Evolutionary conservation across 2,888 invertebrate genomes (phyloP).

Genomic region (Bursaphelenchus okinawaensis): DNA sequence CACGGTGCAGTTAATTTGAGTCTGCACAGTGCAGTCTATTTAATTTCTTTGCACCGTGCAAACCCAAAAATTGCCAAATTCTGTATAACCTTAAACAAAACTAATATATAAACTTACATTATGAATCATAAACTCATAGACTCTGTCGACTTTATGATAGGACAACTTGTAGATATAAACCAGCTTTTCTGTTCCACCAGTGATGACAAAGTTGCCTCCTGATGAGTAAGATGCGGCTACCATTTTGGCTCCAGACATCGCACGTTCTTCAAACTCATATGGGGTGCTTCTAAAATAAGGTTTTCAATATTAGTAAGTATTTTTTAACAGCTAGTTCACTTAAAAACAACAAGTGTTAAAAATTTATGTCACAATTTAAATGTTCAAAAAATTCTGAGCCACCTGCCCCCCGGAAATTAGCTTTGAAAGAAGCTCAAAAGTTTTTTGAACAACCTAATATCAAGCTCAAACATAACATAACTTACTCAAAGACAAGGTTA

Average conservation of each 20-base stretch:
- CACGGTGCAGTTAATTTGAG: no score
- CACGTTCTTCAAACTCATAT: slow-evolving; percentile 25
- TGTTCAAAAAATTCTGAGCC: not conserved
- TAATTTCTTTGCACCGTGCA: no score
- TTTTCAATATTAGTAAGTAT: no score
- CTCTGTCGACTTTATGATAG: slow-evolving; percentile 69
- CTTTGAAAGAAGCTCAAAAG: not conserved
- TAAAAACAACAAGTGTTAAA: no score
- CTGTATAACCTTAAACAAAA: no score
- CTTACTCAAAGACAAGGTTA: slow-evolving; percentile 64
- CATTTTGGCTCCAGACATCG: slow-evolving; percentile 20
- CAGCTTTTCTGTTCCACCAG: slow-evolving; percentile 88
- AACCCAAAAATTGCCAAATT: no score
- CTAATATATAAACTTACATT: slow-evolving; percentile 59
- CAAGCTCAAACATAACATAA: not conserved
- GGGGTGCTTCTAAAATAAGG: slow-evolving; percentile 20
- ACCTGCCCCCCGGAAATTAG: no score
- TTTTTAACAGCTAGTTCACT: no score
- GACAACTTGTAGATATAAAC: slow-evolving; percentile 80
- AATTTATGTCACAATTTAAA: no score
- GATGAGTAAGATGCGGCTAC: slow-evolving; percentile 52
- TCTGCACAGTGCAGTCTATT: no score
- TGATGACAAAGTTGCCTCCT: slow-evolving; percentile 80
- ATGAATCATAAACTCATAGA: slow-evolving; percentile 73
- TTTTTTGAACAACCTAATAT: slow-evolving; percentile 3